A percentile compares a stretch with the other conserved stretches of the same genome.
phyloP scores from a whole-genome alignment of 1,140 invertebrate genomes.

The Cotesia typhae region DNA sequence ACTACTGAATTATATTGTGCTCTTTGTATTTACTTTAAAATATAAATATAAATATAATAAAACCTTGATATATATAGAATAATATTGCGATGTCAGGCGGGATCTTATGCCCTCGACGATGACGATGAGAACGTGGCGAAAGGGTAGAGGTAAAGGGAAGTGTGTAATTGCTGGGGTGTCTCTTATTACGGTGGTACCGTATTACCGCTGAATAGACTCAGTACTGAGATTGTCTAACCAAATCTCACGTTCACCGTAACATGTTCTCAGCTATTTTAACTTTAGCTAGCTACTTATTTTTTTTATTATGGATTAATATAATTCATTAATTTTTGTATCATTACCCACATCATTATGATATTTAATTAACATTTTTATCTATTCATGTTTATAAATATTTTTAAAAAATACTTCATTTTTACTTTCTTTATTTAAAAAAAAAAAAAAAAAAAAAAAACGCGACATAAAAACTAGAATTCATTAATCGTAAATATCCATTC shows the following conservation, averaged over 20 bases:
- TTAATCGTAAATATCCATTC: too few species aligned
- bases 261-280: conserved; percentile 6
- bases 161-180: conserved; percentile 55
- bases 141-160: conserved; percentile 40
- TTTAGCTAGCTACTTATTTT: background rate
- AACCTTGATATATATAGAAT: background rate
- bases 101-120: conserved; percentile 13
- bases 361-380: too few species aligned
- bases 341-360: too few species aligned
- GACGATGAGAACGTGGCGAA: conserved; percentile 4
- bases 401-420: too few species aligned
- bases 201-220: conserved; percentile 58
- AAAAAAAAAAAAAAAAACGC: too few species aligned
- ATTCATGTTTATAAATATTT: too few species aligned
- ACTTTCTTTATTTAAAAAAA: too few species aligned
- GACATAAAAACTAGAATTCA: too few species aligned
- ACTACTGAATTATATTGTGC: background rate
- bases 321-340: background rate
- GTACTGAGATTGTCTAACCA: conserved; percentile 6
- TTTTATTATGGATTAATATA: background rate
- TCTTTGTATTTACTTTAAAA: background rate
- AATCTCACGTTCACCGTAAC: conserved; percentile 25
- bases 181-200: conserved; percentile 58
- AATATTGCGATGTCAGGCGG: conserved; percentile 4
- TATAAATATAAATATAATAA: background rate